Percentiles rank a stretch among this genome's conserved stretches.
These are phyloP conservation scores for Prionailurus bengalensis DNA, from an alignment of 2,113 vertebrate species.

Conservation along the genomic window DNA sequence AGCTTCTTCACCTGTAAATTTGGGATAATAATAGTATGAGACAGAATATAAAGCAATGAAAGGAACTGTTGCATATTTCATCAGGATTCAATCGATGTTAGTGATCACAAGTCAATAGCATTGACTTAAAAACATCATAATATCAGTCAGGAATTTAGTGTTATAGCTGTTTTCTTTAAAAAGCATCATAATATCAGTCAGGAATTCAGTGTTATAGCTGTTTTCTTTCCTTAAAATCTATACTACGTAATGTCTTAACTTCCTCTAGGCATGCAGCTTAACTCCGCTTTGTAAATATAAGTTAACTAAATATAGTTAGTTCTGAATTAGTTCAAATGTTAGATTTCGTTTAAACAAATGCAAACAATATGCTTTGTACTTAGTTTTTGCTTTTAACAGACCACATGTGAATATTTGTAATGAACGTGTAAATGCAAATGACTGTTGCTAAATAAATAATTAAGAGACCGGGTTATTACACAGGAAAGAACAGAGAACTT, in stretches of 20 bases:
- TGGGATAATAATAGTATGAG: background rate
- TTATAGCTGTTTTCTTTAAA: background rate
- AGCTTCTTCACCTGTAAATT: background rate
- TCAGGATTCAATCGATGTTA: background rate
- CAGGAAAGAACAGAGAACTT: conserved; percentile 9
- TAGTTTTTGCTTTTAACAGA: conserved; percentile 43
- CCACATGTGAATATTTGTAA: background rate
- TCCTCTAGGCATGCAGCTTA: background rate
- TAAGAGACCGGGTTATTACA: background rate
- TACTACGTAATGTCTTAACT: background rate
- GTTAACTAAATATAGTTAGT: background rate
- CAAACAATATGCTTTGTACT: background rate
- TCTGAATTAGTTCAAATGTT: background rate
- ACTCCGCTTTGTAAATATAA: background rate
- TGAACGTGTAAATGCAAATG: background rate
- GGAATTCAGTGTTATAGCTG: background rate
- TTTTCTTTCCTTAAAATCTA: background rate
- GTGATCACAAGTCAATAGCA: background rate
- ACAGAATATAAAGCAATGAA: background rate
- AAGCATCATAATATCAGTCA: background rate
- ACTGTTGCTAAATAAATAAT: conserved; percentile 32
- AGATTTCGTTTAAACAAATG: background rate
- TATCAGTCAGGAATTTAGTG: no score
- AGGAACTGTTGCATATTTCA: background rate
- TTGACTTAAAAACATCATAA: no score